Base-by-base conservation (phyloP, 2,888 invertebrate genomes). In the Corythucha ciliata region DNA sequence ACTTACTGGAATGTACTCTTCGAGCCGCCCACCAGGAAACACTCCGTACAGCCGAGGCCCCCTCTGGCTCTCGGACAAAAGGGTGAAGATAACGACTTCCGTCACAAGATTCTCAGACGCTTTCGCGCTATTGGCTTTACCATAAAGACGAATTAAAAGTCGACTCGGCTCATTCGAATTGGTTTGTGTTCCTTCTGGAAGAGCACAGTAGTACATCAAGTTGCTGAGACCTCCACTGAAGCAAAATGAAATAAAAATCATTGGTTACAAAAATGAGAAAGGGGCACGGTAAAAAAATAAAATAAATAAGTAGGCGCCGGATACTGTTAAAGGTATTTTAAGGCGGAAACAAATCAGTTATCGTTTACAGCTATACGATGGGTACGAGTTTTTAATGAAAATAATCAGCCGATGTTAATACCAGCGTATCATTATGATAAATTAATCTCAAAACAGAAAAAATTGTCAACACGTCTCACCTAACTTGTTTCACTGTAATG, bases 21-120 rank as follows among this genome's bases (percentile, higher is more conserved):
- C 98, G 49, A 98, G 84, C 51, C 98, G 76, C 1, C 97, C 93
- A 0, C 90, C 94, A 3, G 93, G 91, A 69, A 97, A 98, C 25
- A 97, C 87, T 0, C 97, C 97, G 68, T 91, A 88, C 8, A 97
- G 74, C 65, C 87, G 87, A 0, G 97, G 97, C 0, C 97, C 97
- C 40, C 96, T 75, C 48, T 84, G 79, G 53, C 96, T 79, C 68
- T 97, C 97, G 0, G 96, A 93, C 2, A 98, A 74, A 27, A 98
- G 72, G 0, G 96, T 93, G 68, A 97, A 98, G 48, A 98, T 90
- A 2, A 98, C 94, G 1, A 92, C 91, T 67, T 98, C 97, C 3
- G 89, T 90, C 47, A 94, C 86, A 56, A 92, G 79, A 2, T 87
- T 83, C 64, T 94, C 93, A 62, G 91, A 75, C 2, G 89, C 90